A percentile compares a stretch with the other conserved stretches of the same genome.
Evolutionary conservation across 2,797 vertebrate genomes (phyloP).

Genomic region (Bovichtus variegatus): DNA sequence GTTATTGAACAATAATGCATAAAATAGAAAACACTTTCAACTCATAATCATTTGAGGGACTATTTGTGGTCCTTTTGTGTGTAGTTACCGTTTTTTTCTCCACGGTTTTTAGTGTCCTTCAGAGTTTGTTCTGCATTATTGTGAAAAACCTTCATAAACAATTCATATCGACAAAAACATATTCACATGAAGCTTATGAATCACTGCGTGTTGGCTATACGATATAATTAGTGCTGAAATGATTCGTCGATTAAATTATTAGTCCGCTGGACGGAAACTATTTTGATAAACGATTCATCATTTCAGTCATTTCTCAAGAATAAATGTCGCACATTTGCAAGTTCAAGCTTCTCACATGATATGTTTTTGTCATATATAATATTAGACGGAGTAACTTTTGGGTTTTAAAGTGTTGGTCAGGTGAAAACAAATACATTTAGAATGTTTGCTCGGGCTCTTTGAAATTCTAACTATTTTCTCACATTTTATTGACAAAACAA

Average conservation of each 20-base stretch:
- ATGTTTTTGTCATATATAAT: not conserved
- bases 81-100: not conserved
- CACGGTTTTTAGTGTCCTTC: not conserved
- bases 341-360: not conserved
- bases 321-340: not conserved
- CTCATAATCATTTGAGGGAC: slow-evolving; percentile 6
- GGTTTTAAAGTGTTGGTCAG: not conserved
- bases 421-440: not conserved
- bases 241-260: not conserved
- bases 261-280: not conserved
- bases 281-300: too few species aligned
- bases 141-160: not conserved
- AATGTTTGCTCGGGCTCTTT: not conserved
- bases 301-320: not conserved
- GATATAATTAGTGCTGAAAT: not conserved
- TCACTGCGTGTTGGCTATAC: not conserved
- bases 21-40: not conserved
- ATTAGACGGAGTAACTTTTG: too few species aligned
- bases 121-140: not conserved
- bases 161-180: not conserved
- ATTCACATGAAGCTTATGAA: not conserved
- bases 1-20: slow-evolving; percentile 2
- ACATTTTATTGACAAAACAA: fast-evolving
- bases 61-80: not conserved
- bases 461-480: too few species aligned